Evolutionary conservation across 2,113 vertebrate genomes (phyloP).

Genomic region (Symphodus melops): DNA sequence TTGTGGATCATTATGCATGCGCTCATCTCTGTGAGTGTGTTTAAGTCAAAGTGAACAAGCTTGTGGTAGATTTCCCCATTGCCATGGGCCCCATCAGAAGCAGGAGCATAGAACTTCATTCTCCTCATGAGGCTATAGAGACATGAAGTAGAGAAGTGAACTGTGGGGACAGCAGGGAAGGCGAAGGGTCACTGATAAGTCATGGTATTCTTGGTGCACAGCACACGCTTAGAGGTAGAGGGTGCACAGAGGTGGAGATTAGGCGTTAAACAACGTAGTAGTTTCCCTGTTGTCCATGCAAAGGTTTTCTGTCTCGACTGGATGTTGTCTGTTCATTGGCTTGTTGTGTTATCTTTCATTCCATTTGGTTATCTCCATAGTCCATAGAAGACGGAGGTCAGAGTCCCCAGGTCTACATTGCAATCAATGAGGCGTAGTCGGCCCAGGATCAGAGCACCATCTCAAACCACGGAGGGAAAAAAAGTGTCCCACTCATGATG

Average conservation of each 20-base stretch:
- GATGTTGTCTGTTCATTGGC: conserved; percentile 58
- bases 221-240: conserved; percentile 77
- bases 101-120: conserved; percentile 16
- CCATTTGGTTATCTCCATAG: conserved; percentile 64
- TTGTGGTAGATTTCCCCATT: conserved; percentile 32
- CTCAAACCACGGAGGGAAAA: conserved; percentile 53
- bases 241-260: conserved; percentile 62
- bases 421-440: conserved; percentile 50
- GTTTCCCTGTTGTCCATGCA: conserved; percentile 68
- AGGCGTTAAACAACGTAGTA: conserved; percentile 46
- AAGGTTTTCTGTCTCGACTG: conserved; percentile 54
- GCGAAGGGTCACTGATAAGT: conserved; percentile 32
- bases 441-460: conserved; percentile 39
- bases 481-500: conserved; percentile 19
- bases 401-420: conserved; percentile 44
- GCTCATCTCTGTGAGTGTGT: conserved; percentile 38
- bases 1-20: conserved; percentile 52
- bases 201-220: conserved; percentile 50
- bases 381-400: conserved; percentile 56
- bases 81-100: conserved; percentile 32
- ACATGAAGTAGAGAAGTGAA: conserved; percentile 51
- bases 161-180: conserved; percentile 25
- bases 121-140: conserved; percentile 38
- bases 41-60: conserved; percentile 26
- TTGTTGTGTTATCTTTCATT: conserved; percentile 47